These are phyloP conservation scores for Ifrita kowaldi DNA, from an alignment of 2,113 vertebrate species.

Conservation along the genomic window DNA sequence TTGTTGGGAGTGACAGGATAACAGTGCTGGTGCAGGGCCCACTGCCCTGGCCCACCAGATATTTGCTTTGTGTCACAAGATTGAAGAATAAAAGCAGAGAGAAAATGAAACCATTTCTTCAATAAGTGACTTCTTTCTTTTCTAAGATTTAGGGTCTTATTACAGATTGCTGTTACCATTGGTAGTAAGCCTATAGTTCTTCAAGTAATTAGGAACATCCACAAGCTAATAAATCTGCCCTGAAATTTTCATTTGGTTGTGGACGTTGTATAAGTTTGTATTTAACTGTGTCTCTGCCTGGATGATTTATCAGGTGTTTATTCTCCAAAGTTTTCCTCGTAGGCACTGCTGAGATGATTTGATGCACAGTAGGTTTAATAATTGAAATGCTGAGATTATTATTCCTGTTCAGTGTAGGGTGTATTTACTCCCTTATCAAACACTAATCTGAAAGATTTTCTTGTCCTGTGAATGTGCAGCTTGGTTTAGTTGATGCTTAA, in stretches of 20 bases:
- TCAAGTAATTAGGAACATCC: constrained; percentile 71
- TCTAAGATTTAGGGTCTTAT: constrained; percentile 12
- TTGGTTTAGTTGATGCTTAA: constrained; percentile 1
- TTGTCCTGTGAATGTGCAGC: background rate
- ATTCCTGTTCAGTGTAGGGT: background rate
- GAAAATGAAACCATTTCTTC: background rate
- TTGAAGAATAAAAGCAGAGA: background rate
- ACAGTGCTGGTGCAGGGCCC: background rate
- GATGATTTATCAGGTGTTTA: constrained; percentile 70
- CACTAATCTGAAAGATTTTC: constrained; percentile 45
- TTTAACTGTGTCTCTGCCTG: constrained; percentile 12
- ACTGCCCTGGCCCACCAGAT: background rate
- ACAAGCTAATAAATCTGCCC: constrained; percentile 73
- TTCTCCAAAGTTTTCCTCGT: constrained; percentile 26
- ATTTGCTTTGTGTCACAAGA: background rate
- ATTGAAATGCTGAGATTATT: constrained; percentile 20
- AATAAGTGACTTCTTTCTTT: background rate
- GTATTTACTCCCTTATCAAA: constrained; percentile 62
- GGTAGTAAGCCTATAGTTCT: constrained; percentile 46
- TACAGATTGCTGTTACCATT: constrained; percentile 44
- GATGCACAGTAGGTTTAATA: constrained; percentile 53
- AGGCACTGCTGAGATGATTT: constrained; percentile 58
- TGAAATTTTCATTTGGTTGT: constrained; percentile 63
- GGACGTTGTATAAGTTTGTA: constrained; percentile 43
- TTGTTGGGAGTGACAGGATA: constrained; percentile 19